A percentile compares a stretch with the other conserved stretches of the same genome.
phyloP scores from a whole-genome alignment of 1,140 invertebrate genomes.

The Drosophila parabipectinata region DNA sequence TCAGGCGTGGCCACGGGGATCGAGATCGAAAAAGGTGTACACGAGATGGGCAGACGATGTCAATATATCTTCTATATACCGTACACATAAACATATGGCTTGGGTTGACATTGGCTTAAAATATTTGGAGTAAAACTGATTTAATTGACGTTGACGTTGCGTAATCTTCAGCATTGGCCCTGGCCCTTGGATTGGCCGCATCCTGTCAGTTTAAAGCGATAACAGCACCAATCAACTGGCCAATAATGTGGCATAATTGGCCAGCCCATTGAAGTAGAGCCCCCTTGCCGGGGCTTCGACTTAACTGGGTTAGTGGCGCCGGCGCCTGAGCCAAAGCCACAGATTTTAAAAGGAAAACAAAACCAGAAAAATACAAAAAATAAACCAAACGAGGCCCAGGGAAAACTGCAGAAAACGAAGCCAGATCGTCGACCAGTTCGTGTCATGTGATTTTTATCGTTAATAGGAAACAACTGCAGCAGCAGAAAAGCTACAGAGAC shows the following conservation, averaged over 20 bases:
- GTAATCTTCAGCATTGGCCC: conserved; percentile 54
- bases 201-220: conserved; percentile 56
- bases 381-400: conserved; percentile 44
- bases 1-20: conserved; percentile 67
- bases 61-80: conserved; percentile 63
- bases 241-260: conserved; percentile 78
- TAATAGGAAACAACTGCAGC: conserved; percentile 80
- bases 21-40: conserved; percentile 31
- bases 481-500: conserved; percentile 50
- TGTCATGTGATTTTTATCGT: conserved; percentile 82
- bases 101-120: conserved; percentile 72
- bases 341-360: conserved; percentile 3
- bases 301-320: conserved; percentile 80
- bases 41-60: conserved; percentile 51
- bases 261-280: conserved; percentile 54
- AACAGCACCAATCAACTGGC: conserved; percentile 61
- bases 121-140: conserved; percentile 82
- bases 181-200: conserved; percentile 39
- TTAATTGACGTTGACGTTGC: conserved; percentile 80
- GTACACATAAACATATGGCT: conserved; percentile 5
- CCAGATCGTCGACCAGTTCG: conserved; percentile 79
- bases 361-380: conserved; percentile 6
- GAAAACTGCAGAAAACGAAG: conserved; percentile 55
- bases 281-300: background rate
- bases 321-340: conserved; percentile 67